Percentiles rank a stretch among this genome's conserved stretches.
These are phyloP conservation scores for Thymelicus lineola DNA, from an alignment of 2,888 invertebrate genomes.

Conservation along the genomic window DNA sequence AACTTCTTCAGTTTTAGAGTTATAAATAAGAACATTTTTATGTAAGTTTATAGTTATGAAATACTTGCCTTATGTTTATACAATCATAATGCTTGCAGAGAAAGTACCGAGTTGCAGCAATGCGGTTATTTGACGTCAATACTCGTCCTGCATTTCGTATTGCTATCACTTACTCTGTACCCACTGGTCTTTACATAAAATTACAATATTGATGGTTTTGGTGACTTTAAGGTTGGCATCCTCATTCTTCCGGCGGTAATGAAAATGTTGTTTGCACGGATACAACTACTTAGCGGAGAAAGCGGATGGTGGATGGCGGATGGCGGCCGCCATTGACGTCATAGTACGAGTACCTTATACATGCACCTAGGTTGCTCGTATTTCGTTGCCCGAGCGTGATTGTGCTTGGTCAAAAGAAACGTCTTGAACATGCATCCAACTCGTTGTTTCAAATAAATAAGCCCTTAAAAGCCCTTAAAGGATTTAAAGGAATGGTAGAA, in stretches of 20 bases:
- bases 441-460: too few relatives aligned
- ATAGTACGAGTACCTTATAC: constrained; percentile 41
- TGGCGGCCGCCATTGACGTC: constrained; percentile 72
- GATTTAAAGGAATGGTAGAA: too few relatives aligned
- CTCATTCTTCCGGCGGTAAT: neutral
- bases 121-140: constrained; percentile 9
- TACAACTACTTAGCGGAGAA: constrained; percentile 57
- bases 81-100: neutral
- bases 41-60: too few relatives aligned
- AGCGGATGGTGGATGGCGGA: constrained; percentile 51
- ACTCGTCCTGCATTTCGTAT: neutral
- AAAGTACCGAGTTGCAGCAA: constrained; percentile 8
- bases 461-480: too few relatives aligned
- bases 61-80: neutral
- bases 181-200: too few relatives aligned
- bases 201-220: neutral
- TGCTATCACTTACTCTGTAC: too few relatives aligned
- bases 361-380: neutral
- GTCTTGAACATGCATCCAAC: too few relatives aligned
- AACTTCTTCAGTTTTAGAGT: too few relatives aligned
- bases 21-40: too few relatives aligned
- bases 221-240: neutral
- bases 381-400: neutral
- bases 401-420: neutral
- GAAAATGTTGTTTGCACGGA: neutral